Evolutionary conservation across 2,113 vertebrate species (phyloP).

Genomic region (Mixornis gularis): DNA sequence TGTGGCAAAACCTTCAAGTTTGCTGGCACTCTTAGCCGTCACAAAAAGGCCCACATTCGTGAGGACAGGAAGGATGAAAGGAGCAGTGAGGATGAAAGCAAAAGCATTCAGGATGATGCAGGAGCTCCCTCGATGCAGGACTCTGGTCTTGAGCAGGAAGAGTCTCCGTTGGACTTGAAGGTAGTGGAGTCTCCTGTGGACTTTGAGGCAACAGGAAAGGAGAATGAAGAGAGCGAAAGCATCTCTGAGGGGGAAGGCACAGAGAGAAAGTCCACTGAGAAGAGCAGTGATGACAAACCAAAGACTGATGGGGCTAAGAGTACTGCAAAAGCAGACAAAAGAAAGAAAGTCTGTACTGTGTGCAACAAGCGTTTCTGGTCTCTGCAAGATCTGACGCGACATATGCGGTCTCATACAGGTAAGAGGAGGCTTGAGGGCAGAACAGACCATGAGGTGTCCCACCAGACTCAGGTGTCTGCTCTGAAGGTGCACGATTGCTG

Average conservation of each 20-base stretch:
- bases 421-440: slow-evolving; percentile 36
- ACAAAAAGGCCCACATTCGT: slow-evolving; percentile 83
- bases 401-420: slow-evolving; percentile 98
- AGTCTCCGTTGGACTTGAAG: slow-evolving; percentile 58
- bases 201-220: slow-evolving; percentile 58
- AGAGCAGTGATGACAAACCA: slow-evolving; percentile 83
- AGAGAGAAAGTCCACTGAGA: slow-evolving; percentile 75
- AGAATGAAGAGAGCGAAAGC: slow-evolving; percentile 72
- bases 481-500: neutral
- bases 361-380: slow-evolving; percentile 98
- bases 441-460: neutral
- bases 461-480: neutral
- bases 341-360: slow-evolving; percentile 95
- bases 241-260: slow-evolving; percentile 77
- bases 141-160: slow-evolving; percentile 43
- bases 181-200: slow-evolving; percentile 52
- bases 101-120: slow-evolving; percentile 12
- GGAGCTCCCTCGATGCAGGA: slow-evolving; percentile 34
- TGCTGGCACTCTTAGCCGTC: slow-evolving; percentile 87
- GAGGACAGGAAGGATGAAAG: slow-evolving; percentile 69
- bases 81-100: slow-evolving; percentile 47
- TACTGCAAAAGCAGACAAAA: slow-evolving; percentile 86
- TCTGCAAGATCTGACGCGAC: slow-evolving; percentile 94
- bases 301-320: slow-evolving; percentile 75
- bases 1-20: slow-evolving; percentile 94